These are phyloP conservation scores for Eupeodes corollae DNA, from an alignment of 1,140 invertebrate genomes.

Conservation along the genomic window DNA sequence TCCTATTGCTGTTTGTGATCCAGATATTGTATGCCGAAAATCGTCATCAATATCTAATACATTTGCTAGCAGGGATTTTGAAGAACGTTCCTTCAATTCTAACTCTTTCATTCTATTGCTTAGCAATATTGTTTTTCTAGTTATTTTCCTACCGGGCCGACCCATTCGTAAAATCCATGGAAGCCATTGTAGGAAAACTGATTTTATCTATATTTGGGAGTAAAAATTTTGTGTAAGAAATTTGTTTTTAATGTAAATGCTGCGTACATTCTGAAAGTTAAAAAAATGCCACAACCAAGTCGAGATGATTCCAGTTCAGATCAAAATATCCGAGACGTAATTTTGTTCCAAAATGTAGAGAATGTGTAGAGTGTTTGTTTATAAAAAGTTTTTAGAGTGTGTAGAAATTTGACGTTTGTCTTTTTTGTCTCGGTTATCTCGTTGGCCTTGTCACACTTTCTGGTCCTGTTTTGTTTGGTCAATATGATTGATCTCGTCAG, in stretches of 20 bases:
- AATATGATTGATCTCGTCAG: too few relatives aligned
- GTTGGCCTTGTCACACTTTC: too few relatives aligned
- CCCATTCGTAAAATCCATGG: slow-evolving; percentile 91
- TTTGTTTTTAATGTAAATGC: neutral
- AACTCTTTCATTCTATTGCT: slow-evolving; percentile 79
- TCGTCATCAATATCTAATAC: slow-evolving; percentile 92
- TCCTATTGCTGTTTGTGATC: slow-evolving; percentile 42
- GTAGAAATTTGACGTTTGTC: too few relatives aligned
- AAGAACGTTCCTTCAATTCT: slow-evolving; percentile 83
- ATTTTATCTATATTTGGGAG: slow-evolving; percentile 60
- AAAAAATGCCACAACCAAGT: neutral
- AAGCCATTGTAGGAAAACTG: slow-evolving; percentile 89
- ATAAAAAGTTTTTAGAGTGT: too few relatives aligned
- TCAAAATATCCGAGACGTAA: too few relatives aligned
- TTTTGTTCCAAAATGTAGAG: too few relatives aligned
- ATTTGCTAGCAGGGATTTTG: slow-evolving; percentile 86
- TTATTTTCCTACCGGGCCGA: slow-evolving; percentile 88
- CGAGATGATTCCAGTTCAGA: neutral
- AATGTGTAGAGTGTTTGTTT: too few relatives aligned
- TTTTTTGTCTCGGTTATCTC: too few relatives aligned
- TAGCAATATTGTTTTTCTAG: slow-evolving; percentile 77
- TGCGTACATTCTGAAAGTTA: neutral
- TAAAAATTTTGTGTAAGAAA: neutral
- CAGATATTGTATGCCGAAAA: slow-evolving; percentile 53
- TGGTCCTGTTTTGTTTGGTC: too few relatives aligned